These are phyloP conservation scores for Ciconia stormi DNA, from an alignment of 2,113 vertebrate genomes.

Conservation along the genomic window DNA sequence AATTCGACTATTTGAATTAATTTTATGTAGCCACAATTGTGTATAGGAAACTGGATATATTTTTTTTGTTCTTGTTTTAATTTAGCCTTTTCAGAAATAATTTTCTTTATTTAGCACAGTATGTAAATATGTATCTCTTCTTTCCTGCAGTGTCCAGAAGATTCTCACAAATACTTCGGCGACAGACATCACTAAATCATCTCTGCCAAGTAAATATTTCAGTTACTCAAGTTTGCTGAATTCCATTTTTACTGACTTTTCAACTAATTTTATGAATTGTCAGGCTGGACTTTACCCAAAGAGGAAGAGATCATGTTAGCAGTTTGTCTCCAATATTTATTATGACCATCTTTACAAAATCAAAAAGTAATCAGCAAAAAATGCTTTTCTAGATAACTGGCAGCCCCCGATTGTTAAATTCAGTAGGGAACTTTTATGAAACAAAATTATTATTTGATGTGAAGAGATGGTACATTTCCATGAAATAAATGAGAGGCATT, in stretches of 20 bases:
- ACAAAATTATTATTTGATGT: background rate
- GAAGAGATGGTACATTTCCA: background rate
- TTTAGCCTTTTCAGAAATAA: background rate
- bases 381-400: background rate
- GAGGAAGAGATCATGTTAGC: background rate
- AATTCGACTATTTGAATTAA: background rate
- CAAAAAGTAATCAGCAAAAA: background rate
- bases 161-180: slow-evolving; percentile 97
- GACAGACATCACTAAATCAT: slow-evolving; percentile 97
- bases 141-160: slow-evolving; percentile 90
- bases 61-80: background rate
- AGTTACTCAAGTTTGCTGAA: background rate
- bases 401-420: background rate
- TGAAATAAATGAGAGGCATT: background rate
- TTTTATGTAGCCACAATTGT: background rate
- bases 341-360: background rate
- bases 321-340: background rate
- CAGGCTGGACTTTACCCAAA: background rate
- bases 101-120: background rate
- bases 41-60: background rate
- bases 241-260: background rate
- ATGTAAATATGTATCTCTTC: background rate
- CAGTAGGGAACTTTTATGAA: background rate
- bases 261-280: background rate
- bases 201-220: slow-evolving; percentile 90